A percentile compares a stretch with the other conserved stretches of the same genome.
Conservation (phyloP, 2,888 invertebrate genomes). For the Prenolepis imparis region DNA sequence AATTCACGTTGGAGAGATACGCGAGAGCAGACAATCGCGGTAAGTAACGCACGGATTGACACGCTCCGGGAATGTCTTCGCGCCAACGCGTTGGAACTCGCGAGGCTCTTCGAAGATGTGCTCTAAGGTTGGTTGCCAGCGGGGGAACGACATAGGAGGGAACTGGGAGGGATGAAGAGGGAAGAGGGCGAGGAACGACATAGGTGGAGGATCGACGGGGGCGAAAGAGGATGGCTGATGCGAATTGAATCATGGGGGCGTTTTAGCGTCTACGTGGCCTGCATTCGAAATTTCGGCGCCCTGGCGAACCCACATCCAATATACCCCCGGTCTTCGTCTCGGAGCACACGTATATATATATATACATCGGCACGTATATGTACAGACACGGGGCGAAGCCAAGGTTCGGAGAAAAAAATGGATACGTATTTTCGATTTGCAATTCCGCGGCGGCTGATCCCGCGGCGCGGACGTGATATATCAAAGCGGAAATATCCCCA, state of each 20-base stretch:
- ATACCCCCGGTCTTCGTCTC: slow-evolving; percentile 56
- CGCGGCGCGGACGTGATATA: slow-evolving; percentile 42
- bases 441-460: slow-evolving; percentile 47
- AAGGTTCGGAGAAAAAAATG: slow-evolving; percentile 42
- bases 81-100: slow-evolving; percentile 45
- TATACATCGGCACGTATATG: not conserved
- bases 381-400: not conserved
- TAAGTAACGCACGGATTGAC: slow-evolving; percentile 73
- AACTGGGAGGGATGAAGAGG: slow-evolving; percentile 58
- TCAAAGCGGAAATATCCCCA: slow-evolving; percentile 42
- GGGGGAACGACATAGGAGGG: slow-evolving; percentile 43
- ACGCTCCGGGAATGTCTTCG: slow-evolving; percentile 64
- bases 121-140: slow-evolving; percentile 42
- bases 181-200: slow-evolving; percentile 54
- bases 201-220: slow-evolving; percentile 55
- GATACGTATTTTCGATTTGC: slow-evolving; percentile 52
- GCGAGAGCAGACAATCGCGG: slow-evolving; percentile 71
- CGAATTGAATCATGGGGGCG: slow-evolving; percentile 86
- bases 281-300: slow-evolving; percentile 80
- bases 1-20: slow-evolving; percentile 16
- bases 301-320: slow-evolving; percentile 61
- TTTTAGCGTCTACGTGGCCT: slow-evolving; percentile 85
- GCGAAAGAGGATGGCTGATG: slow-evolving; percentile 80
- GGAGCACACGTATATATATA: slow-evolving; percentile 45
- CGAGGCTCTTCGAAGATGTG: slow-evolving; percentile 50